Evolutionary conservation across 2,797 vertebrate species (phyloP).

Genomic region (Rousettus madagascariensis): DNA sequence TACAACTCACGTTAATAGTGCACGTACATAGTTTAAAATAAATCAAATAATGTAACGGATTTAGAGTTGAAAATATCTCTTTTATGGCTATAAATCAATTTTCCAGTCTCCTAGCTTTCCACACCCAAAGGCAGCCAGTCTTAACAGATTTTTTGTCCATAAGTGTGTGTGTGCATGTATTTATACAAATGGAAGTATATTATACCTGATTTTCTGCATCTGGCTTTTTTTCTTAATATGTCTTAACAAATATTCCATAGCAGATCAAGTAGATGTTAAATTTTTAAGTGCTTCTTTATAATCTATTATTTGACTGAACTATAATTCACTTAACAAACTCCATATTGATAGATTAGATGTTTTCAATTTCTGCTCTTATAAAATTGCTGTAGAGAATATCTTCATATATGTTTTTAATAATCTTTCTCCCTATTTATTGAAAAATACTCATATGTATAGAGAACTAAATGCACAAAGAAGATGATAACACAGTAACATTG

Average conservation of each 20-base stretch:
- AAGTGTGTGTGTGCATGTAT: neutral
- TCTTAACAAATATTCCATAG: neutral
- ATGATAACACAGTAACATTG: neutral
- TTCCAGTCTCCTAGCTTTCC: neutral
- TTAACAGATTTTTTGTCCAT: neutral
- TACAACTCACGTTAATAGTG: conserved; percentile 4
- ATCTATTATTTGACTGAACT: conserved; percentile 24
- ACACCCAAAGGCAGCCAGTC: neutral
- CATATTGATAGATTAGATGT: neutral
- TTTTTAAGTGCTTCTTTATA: conserved; percentile 4
- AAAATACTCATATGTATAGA: neutral
- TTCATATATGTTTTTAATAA: neutral
- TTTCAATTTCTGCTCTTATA: conserved; percentile 42
- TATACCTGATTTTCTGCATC: neutral
- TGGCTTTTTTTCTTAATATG: conserved; percentile 5
- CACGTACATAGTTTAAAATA: neutral
- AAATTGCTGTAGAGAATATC: neutral
- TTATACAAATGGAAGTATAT: neutral
- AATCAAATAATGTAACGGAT: neutral
- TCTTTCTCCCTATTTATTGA: neutral
- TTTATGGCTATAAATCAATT: neutral
- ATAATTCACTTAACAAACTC: conserved; percentile 7
- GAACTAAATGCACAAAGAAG: neutral
- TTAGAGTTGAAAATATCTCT: neutral
- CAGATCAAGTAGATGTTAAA: neutral